Conservation (phyloP, 1,140 invertebrate species). For the Danaus melanippus region DNA sequence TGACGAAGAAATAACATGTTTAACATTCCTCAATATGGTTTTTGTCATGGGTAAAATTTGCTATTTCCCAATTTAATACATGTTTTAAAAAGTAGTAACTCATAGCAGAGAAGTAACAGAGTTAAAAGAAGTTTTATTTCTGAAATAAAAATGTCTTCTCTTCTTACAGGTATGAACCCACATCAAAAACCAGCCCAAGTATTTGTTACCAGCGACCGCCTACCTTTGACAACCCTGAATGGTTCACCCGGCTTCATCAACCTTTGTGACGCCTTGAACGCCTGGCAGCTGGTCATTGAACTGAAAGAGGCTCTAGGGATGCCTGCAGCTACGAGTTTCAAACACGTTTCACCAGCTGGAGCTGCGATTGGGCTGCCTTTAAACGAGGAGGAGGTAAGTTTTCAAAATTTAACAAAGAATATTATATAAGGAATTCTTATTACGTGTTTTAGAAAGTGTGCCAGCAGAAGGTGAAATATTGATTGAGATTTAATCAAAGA, state of each 20-base stretch:
- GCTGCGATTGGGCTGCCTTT: constrained; percentile 92
- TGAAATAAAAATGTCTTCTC: neutral
- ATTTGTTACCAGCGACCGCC: constrained; percentile 83
- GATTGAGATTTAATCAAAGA: too few relatives aligned
- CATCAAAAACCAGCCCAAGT: constrained; percentile 98
- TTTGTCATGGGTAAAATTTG: too few relatives aligned
- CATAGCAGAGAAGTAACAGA: too few relatives aligned
- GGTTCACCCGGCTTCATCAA: constrained; percentile 98
- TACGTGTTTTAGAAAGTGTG: too few relatives aligned
- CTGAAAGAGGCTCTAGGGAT: constrained; percentile 83
- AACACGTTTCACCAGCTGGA: constrained; percentile 97
- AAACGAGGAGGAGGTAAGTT: constrained; percentile 73
- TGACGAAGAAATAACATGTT: too few relatives aligned
- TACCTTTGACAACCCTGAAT: constrained; percentile 94
- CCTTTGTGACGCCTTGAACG: constrained; percentile 97
- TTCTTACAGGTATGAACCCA: constrained; percentile 86
- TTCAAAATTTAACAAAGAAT: constrained; percentile 2
- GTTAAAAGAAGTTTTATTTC: too few relatives aligned
- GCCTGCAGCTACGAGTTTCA: constrained; percentile 97
- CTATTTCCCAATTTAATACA: too few relatives aligned
- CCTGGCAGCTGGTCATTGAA: constrained; percentile 96
- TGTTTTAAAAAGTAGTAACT: too few relatives aligned
- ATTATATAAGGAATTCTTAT: too few relatives aligned
- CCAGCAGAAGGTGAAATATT: too few relatives aligned
- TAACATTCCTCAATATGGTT: too few relatives aligned